Evolutionary conservation across 1,140 invertebrate genomes (phyloP).

Genomic region (Macrotrachela quadricornifera): DNA sequence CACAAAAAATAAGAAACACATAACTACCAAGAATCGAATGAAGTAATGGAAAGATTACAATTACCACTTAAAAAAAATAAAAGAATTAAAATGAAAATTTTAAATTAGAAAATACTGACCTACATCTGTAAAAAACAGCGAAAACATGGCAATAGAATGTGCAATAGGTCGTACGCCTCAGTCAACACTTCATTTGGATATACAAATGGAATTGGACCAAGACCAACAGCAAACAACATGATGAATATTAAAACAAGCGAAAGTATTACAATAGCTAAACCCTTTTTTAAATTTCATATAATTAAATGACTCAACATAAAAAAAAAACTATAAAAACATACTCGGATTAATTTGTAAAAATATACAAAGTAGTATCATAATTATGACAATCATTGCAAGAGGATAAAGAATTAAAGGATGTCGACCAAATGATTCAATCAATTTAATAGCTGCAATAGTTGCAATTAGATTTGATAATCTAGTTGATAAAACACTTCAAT

Average conservation of each 20-base stretch:
- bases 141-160: too few species aligned
- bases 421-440: conserved; percentile 49
- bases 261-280: conserved; percentile 61
- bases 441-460: conserved; percentile 60
- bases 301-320: too few species aligned
- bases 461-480: conserved; percentile 64
- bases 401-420: conserved; percentile 55
- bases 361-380: conserved; percentile 88
- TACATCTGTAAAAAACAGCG: too few species aligned
- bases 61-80: too few species aligned
- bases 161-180: too few species aligned
- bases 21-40: too few species aligned
- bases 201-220: conserved; percentile 72
- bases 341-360: conserved; percentile 22
- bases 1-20: too few species aligned
- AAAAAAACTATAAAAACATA: too few species aligned
- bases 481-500: conserved; percentile 59
- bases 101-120: too few species aligned
- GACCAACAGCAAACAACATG: conserved; percentile 68
- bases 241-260: conserved; percentile 55
- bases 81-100: too few species aligned
- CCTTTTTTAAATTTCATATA: conserved; percentile 12
- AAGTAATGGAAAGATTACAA: too few species aligned
- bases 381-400: conserved; percentile 51
- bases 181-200: conserved; percentile 68